Evolutionary conservation across 2,797 vertebrate genomes (phyloP).

Genomic region (Numenius phaeopus): DNA sequence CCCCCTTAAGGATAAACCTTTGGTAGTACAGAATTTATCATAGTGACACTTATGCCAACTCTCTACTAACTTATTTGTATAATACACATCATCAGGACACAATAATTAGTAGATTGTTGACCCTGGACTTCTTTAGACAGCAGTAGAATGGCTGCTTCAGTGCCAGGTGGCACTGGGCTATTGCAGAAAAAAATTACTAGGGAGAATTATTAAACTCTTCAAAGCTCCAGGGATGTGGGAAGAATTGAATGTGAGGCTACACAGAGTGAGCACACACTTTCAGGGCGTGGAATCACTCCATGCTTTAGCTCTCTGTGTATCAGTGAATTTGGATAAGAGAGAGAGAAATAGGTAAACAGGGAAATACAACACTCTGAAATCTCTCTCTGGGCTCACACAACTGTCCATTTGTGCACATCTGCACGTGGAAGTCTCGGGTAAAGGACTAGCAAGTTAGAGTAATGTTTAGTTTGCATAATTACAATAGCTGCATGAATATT

Average conservation of each 20-base stretch:
- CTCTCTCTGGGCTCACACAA: neutral
- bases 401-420: neutral
- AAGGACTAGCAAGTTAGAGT: neutral
- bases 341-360: neutral
- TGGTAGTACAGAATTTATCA: neutral
- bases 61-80: neutral
- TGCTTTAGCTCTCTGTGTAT: neutral
- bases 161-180: neutral
- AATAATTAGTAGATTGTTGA: neutral
- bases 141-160: neutral
- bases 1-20: neutral
- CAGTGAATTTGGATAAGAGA: neutral
- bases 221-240: neutral
- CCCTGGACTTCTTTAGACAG: neutral
- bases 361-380: neutral
- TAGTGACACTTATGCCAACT: neutral
- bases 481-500: neutral
- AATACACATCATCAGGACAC: neutral
- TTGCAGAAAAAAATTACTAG: neutral
- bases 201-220: neutral
- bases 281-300: neutral
- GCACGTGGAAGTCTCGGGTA: neutral
- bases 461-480: neutral
- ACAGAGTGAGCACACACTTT: neutral
- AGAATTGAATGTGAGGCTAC: neutral